These are phyloP conservation scores for Poecilia gillii DNA, from an alignment of 2,797 vertebrate species.

Conservation along the genomic window DNA sequence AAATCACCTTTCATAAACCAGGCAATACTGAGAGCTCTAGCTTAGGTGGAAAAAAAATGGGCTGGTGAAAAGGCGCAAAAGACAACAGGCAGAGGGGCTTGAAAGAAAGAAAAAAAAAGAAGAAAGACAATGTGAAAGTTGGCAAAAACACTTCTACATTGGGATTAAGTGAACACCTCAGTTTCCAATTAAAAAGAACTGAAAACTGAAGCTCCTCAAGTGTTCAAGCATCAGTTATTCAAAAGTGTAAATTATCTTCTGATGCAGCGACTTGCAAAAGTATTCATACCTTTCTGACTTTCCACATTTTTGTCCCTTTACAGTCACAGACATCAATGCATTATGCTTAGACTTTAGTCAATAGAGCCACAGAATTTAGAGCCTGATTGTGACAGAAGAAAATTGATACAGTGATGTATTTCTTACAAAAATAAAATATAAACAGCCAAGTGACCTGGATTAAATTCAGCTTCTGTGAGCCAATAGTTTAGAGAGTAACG, in stretches of 20 bases:
- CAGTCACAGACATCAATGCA: neutral
- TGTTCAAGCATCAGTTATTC: neutral
- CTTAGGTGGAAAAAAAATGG: neutral
- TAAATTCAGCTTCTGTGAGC: neutral
- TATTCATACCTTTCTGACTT: neutral
- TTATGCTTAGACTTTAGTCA: neutral
- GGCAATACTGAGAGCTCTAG: conserved; percentile 11
- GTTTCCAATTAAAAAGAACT: neutral
- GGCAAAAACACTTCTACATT: neutral
- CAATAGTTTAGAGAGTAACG: neutral
- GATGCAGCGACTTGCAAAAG: neutral
- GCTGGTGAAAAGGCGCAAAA: neutral
- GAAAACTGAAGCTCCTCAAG: neutral
- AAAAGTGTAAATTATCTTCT: neutral
- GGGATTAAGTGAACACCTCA: neutral
- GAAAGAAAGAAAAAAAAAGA: too few species aligned
- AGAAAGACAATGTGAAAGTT: neutral
- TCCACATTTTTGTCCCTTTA: neutral
- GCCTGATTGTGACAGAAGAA: neutral
- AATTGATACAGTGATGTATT: neutral
- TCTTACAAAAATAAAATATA: neutral
- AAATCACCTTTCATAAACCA: conserved; percentile 25
- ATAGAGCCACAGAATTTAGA: neutral
- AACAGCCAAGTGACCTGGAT: neutral
- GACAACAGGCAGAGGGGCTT: neutral